Evolutionary conservation across 2,888 invertebrate genomes (phyloP).

Genomic region (Cerastis leucographa): DNA sequence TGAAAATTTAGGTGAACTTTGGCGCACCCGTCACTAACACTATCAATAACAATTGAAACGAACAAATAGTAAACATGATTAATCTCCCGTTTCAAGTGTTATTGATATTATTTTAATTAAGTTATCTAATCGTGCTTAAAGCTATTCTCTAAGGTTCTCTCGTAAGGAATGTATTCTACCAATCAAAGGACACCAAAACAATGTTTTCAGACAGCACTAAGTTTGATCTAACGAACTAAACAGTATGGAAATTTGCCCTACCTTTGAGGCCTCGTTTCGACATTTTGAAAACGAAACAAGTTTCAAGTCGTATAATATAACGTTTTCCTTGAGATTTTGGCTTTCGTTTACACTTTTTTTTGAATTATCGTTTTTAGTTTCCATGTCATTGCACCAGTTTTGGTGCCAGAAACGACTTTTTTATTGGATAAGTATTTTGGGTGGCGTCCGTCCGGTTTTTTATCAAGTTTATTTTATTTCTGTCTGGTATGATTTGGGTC

Average conservation of each 20-base stretch:
- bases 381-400: constrained; percentile 28
- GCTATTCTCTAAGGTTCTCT: constrained; percentile 1
- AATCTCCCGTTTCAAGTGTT: too few species aligned
- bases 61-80: too few species aligned
- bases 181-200: constrained; percentile 62
- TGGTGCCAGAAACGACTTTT: constrained; percentile 49
- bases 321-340: constrained; percentile 60
- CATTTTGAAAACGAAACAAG: constrained; percentile 61
- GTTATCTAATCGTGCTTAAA: background rate
- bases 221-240: constrained; percentile 70
- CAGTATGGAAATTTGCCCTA: constrained; percentile 66
- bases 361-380: constrained; percentile 44
- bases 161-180: constrained; percentile 52
- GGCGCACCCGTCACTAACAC: too few species aligned
- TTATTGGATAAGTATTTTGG: constrained; percentile 39
- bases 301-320: constrained; percentile 48
- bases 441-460: constrained; percentile 19
- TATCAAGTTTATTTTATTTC: constrained; percentile 34
- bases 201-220: constrained; percentile 62
- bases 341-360: constrained; percentile 36
- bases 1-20: too few species aligned
- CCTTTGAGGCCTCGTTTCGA: constrained; percentile 62
- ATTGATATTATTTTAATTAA: background rate
- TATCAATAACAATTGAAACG: too few species aligned
- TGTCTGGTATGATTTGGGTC: constrained; percentile 16